Percentiles rank a stretch among this genome's conserved stretches.
Conservation (phyloP, 2,888 invertebrate species). For the Corbicula japonica region DNA sequence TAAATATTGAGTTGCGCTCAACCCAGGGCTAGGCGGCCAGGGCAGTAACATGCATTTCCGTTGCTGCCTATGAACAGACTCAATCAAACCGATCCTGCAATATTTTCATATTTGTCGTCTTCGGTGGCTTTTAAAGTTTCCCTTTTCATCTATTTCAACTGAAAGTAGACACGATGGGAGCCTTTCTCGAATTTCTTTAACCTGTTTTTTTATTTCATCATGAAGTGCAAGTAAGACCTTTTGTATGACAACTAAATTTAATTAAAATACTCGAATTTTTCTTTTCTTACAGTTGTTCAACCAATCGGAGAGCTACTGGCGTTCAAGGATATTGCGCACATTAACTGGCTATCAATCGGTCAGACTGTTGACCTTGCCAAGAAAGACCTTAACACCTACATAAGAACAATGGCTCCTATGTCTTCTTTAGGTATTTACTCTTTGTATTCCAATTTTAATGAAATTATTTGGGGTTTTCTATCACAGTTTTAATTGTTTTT, state of each 20-base stretch:
- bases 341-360: conserved; percentile 51
- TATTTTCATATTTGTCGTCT: neutral
- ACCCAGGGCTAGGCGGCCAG: too few species aligned
- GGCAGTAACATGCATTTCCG: too few species aligned
- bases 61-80: too few species aligned
- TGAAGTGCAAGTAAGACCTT: neutral
- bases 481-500: too few species aligned
- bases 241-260: neutral
- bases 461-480: too few species aligned
- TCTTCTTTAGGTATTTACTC: conserved; percentile 70
- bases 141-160: neutral
- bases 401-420: conserved; percentile 72
- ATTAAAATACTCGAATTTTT: neutral
- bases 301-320: conserved; percentile 43
- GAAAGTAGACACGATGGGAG: neutral
- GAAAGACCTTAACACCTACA: conserved; percentile 71
- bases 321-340: conserved; percentile 31
- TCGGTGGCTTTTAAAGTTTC: neutral
- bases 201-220: neutral
- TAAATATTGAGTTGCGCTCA: too few species aligned
- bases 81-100: neutral
- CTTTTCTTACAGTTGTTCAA: conserved; percentile 32
- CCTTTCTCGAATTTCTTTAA: neutral
- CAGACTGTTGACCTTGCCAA: conserved; percentile 29
- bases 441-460: too few species aligned